phyloP scores from a whole-genome alignment of 2,888 invertebrate species.

The Chrysolina oricalcia region DNA sequence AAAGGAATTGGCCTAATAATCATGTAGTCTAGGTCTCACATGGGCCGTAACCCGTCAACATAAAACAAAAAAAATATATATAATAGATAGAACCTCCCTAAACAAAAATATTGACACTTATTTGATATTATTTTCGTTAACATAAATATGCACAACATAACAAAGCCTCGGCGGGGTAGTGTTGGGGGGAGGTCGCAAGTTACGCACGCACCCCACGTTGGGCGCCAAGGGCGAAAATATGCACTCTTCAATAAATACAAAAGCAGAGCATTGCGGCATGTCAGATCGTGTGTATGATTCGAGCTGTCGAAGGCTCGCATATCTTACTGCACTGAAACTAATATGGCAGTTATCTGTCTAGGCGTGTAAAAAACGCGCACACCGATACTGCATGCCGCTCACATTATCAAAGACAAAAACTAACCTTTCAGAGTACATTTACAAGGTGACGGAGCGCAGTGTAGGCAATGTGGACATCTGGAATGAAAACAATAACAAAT shows the following conservation, averaged over 20 bases:
- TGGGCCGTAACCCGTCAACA: background rate
- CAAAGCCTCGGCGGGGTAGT: constrained; percentile 30
- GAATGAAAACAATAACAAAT: constrained; percentile 37
- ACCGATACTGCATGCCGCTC: constrained; percentile 49
- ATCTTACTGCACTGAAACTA: constrained; percentile 69
- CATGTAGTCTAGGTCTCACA: constrained; percentile 2
- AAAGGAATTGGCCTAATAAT: constrained; percentile 27
- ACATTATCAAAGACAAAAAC: constrained; percentile 46
- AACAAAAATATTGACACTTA: constrained; percentile 40
- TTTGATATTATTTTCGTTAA: constrained; percentile 35
- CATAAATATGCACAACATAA: constrained; percentile 51
- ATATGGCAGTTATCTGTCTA: constrained; percentile 66
- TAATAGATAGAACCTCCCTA: constrained; percentile 46
- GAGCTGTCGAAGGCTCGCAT: constrained; percentile 36
- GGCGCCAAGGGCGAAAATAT: constrained; percentile 22
- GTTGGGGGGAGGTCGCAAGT: background rate
- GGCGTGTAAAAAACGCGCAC: constrained; percentile 39
- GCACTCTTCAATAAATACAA: constrained; percentile 46
- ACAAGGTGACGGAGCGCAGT: constrained; percentile 68
- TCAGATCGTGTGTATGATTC: constrained; percentile 43
- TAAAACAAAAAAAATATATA: constrained; percentile 32
- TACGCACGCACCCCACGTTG: constrained; percentile 1
- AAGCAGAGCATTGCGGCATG: constrained; percentile 47
- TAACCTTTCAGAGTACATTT: constrained; percentile 50
- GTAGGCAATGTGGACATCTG: constrained; percentile 67